Evolutionary conservation across 2,113 vertebrate species (phyloP).

Genomic region (Macrotus californicus): DNA sequence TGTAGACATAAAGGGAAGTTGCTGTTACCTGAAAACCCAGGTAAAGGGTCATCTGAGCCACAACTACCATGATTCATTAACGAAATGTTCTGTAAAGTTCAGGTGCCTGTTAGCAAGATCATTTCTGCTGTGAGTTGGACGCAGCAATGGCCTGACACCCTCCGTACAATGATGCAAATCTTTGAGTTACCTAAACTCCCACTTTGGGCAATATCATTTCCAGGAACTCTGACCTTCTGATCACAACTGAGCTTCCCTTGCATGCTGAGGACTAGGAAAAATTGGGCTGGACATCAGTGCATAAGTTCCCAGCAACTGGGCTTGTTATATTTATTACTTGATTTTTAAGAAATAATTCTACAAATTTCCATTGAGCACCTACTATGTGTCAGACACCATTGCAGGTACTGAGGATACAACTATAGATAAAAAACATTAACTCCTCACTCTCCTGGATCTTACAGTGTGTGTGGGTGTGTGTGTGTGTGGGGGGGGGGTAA

Average conservation of each 20-base stretch:
- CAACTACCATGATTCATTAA: background rate
- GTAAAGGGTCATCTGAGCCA: background rate
- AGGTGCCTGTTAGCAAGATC: background rate
- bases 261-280: background rate
- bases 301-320: background rate
- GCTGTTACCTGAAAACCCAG: background rate
- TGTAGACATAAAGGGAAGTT: background rate
- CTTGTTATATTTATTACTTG: background rate
- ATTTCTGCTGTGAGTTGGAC: background rate
- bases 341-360: background rate
- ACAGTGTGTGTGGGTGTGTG: too few species aligned
- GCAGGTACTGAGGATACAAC: background rate
- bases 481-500: too few species aligned
- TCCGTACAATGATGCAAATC: background rate
- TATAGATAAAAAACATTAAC: background rate
- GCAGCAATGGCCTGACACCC: background rate
- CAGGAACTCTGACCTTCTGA: background rate
- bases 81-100: background rate
- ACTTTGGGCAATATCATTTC: background rate
- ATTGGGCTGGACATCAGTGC: background rate
- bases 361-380: background rate
- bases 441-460: background rate
- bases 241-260: background rate
- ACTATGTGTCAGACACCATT: background rate
- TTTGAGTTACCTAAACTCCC: background rate